These are phyloP conservation scores for Heteromormyrus szaboi DNA, from an alignment of 2,797 vertebrate species.

Conservation along the genomic window DNA sequence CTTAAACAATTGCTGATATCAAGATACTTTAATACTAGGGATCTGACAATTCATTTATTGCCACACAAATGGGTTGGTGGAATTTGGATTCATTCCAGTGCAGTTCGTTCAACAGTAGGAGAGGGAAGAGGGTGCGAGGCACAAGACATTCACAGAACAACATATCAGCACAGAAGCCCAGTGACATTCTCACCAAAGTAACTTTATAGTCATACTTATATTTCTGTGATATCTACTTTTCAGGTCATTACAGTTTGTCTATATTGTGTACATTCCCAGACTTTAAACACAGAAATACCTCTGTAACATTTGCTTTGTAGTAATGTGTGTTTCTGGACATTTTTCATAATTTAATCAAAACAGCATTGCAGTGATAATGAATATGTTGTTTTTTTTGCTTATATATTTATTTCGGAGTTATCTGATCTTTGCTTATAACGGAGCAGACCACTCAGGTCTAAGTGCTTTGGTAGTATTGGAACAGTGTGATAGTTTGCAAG, in stretches of 20 bases:
- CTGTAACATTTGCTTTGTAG: neutral
- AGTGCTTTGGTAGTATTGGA: neutral
- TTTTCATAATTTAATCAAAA: neutral
- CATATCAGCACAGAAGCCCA: neutral
- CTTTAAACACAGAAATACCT: neutral
- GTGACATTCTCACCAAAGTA: neutral
- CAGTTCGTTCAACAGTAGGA: neutral
- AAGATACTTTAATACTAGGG: neutral
- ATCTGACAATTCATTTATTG: neutral
- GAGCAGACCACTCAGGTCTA: neutral
- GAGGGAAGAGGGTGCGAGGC: neutral
- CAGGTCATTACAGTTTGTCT: neutral
- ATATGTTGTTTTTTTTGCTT: neutral
- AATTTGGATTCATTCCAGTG: neutral
- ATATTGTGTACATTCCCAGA: neutral
- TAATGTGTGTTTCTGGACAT: neutral
- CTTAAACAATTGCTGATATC: neutral
- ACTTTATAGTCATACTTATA: neutral
- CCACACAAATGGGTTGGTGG: neutral
- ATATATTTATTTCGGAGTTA: neutral
- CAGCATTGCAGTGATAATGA: neutral
- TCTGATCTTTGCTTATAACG: neutral
- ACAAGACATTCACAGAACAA: neutral
- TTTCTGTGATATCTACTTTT: neutral
- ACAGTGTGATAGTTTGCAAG: neutral